Conservation (phyloP, 1,140 invertebrate species). For the Arctopsyche grandis region DNA sequence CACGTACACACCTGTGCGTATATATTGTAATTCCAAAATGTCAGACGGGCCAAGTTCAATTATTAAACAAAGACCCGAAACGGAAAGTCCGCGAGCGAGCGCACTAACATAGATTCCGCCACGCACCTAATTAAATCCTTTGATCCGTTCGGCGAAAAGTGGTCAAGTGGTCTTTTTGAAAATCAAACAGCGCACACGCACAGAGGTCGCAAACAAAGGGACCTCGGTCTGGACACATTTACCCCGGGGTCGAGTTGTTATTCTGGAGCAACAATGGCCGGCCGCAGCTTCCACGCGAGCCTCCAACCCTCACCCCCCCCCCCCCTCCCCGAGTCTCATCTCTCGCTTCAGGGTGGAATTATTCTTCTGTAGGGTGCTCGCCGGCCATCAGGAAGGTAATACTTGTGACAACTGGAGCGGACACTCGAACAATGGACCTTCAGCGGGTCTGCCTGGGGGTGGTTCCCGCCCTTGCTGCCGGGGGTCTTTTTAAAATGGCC, state of each 20-base stretch:
- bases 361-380: slow-evolving; percentile 43
- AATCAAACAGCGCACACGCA: too few species aligned
- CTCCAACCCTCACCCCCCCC: too few species aligned
- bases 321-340: not conserved
- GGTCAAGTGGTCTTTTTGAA: too few species aligned
- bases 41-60: too few species aligned
- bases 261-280: slow-evolving; percentile 1
- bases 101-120: too few species aligned
- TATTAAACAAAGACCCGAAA: too few species aligned
- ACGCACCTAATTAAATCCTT: too few species aligned
- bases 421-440: slow-evolving; percentile 45
- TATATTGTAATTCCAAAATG: too few species aligned
- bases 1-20: too few species aligned
- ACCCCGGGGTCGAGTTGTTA: slow-evolving; percentile 12
- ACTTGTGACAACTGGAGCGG: slow-evolving; percentile 53
- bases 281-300: slow-evolving; percentile 20
- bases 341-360: slow-evolving; percentile 48
- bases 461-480: not conserved
- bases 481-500: slow-evolving; percentile 51
- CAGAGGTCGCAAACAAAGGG: not conserved
- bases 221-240: not conserved
- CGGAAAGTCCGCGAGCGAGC: too few species aligned
- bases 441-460: not conserved
- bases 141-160: too few species aligned
- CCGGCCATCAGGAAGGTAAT: slow-evolving; percentile 47